These are phyloP conservation scores for Apteryx owenii DNA, from an alignment of 2,113 vertebrate species.

Conservation along the genomic window DNA sequence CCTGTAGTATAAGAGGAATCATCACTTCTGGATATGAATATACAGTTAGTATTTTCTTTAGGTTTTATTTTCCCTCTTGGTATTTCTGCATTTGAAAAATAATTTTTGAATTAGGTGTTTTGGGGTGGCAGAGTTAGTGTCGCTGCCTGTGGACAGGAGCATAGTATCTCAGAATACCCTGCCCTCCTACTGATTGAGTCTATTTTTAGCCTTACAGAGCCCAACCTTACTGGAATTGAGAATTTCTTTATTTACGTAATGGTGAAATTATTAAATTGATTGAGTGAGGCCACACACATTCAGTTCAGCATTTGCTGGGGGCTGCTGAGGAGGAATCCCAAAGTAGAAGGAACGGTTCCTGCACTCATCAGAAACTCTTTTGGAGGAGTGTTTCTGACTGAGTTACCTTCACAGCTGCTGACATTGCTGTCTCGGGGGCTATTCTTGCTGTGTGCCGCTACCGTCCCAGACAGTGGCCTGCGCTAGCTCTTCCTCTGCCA, in stretches of 20 bases:
- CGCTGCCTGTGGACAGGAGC: neutral
- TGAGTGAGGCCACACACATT: neutral
- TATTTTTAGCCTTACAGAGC: constrained; percentile 2
- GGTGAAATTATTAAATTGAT: neutral
- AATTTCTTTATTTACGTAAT: neutral
- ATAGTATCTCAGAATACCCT: constrained; percentile 15
- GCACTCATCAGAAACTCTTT: neutral
- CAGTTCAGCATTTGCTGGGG: neutral
- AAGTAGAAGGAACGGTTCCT: neutral
- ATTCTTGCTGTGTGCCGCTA: neutral
- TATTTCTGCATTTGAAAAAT: neutral
- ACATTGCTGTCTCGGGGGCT: neutral
- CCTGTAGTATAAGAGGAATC: neutral
- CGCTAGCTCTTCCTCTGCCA: neutral
- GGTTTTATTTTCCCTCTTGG: neutral
- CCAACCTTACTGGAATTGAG: neutral
- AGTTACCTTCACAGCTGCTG: constrained; percentile 18
- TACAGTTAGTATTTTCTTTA: neutral
- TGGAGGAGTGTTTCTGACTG: neutral
- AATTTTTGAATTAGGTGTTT: neutral
- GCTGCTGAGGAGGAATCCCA: neutral
- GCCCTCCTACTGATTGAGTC: neutral
- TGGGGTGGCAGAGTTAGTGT: neutral
- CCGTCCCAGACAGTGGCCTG: neutral
- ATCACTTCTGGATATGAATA: neutral